These are phyloP conservation scores for Ploceus nigricollis DNA, from an alignment of 2,113 vertebrate species.

Conservation along the genomic window DNA sequence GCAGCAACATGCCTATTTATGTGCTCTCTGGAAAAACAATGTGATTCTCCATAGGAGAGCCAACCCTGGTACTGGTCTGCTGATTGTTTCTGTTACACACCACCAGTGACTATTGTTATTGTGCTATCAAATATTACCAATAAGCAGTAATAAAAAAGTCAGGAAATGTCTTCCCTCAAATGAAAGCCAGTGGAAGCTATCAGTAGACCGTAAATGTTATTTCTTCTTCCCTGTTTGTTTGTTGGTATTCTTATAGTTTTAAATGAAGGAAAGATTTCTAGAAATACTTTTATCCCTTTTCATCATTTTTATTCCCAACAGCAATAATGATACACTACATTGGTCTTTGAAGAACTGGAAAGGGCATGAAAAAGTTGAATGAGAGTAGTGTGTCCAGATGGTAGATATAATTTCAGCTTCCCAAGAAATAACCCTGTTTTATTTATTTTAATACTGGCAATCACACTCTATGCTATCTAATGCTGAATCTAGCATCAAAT, in stretches of 20 bases:
- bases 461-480: neutral
- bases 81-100: neutral
- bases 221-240: neutral
- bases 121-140: neutral
- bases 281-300: neutral
- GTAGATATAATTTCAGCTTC: neutral
- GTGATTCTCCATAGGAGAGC: neutral
- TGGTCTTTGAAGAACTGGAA: neutral
- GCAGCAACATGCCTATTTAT: neutral
- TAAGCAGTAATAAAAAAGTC: neutral
- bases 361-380: neutral
- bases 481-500: neutral
- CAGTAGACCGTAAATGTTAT: neutral
- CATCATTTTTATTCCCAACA: neutral
- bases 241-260: neutral
- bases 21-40: neutral
- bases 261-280: neutral
- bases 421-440: neutral
- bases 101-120: neutral
- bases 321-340: neutral
- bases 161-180: neutral
- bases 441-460: neutral
- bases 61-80: neutral
- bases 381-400: neutral
- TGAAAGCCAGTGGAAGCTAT: neutral